Evolutionary conservation across 1,140 invertebrate species (phyloP), one percentile per base, ranked within the genome.

Genomic region (Anoplolepis gracilipes): DNA sequence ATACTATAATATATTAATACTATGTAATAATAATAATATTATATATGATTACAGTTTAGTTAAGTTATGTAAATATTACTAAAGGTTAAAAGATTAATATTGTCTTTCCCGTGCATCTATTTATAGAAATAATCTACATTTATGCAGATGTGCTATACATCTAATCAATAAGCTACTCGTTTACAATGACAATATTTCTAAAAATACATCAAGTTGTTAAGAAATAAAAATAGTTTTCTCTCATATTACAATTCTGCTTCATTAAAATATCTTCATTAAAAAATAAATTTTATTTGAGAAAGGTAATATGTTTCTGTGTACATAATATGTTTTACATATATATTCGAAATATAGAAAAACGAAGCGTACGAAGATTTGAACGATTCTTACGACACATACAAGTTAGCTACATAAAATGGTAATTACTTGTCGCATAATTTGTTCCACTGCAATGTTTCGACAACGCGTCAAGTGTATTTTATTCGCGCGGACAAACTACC

Each of bases 341-440:
- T 76, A 30, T 8, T 84, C 46, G 28, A 57, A 49, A 59, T 49
- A 84, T n/a, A 6, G 19, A 73, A 36, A 33, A 49, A 57, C 6
- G 7, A 65, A 49, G 30, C 11, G 22, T n/a, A 73, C 16, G 76
- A 72, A 39, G 36, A 16, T 49, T 49, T 46, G 30, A 65, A 77
- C 65, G 36, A n/a, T 53, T 22, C 39, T 55, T 75, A 84, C 49
- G 49, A 61, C 39, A 46, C 62, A 53, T 62, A n/a, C 62, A 36
- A 69, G 39, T 67, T 77, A 62, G 30, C 59, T 59, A 55, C 67
- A 88, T 78, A 79, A 70, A 85, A 76, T 79, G 86, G 59, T 70
- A 75, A 88, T 85, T 19, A 16, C 1, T 13, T 28, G 25, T 61
- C 28, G 42, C 76, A 70, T 87, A 85, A 88, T 81, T 28, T 39